Base-by-base conservation (phyloP, 2,888 invertebrate species). In the Hyalella azteca region DNA sequence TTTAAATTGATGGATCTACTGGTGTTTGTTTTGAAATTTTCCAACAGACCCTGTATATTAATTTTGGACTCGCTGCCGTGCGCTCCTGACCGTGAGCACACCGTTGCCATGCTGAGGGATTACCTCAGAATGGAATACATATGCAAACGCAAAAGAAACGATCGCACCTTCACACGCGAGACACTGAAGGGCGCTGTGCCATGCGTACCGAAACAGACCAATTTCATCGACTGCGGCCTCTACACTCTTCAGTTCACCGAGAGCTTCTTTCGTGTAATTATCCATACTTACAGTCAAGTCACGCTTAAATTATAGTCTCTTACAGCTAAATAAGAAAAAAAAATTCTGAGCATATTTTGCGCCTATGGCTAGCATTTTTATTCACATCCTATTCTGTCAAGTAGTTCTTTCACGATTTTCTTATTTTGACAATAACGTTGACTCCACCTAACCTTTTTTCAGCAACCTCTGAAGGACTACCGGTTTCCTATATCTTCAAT, bases 201-300 rank as follows among this genome's bases (percentile, higher is more conserved):
- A 0, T 94, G 94, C 89, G 95, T 96, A 85, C 98, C 98, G n/a
- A 97, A 98, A 87, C 99, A 99, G 89, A 94, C 93, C 85, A 99
- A 99, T 90, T 96, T 93, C 87, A 95, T 94, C 54, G 99, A 99
- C 88, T 99, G 99, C 89, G 99, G 99, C 0, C 90, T 98, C 19
- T 99, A 94, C 89, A 90, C 98, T 81, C 89, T 99, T 79, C 97
- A 98, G 88, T 99, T 97, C 90, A 96, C 96, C 5, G 98, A 99
- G 89, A 94, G 94, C 82, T 98, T 99, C 89, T 97, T 97, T 88
- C 91, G 93, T 90, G 95, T 94, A 88, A 87, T n/a, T n/a, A n/a
- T n/a, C n/a, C n/a, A n/a, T 19, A 54, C 29, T 26, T 26, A 15
- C 22, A 50, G 7, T 26, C 2, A 26, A 3, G 1, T 26, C 5